These are phyloP conservation scores for Adelges cooleyi DNA, from an alignment of 1,140 invertebrate genomes.

Conservation along the genomic window DNA sequence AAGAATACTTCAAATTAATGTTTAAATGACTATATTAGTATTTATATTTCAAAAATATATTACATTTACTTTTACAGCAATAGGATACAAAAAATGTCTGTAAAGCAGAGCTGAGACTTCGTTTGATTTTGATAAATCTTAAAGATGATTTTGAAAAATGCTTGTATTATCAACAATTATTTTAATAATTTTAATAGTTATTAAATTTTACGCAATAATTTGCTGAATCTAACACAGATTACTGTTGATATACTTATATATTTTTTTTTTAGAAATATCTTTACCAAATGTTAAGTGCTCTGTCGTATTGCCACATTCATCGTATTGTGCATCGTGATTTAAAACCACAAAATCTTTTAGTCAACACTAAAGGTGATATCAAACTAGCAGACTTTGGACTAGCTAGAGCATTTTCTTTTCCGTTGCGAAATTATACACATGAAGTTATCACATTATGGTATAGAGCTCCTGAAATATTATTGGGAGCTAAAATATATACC, in stretches of 20 bases:
- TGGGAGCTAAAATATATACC: slow-evolving; percentile 81
- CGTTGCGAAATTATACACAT: slow-evolving; percentile 76
- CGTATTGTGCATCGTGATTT: slow-evolving; percentile 79
- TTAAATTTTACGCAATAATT: too few relatives aligned
- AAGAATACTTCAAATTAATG: too few relatives aligned
- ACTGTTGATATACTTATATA: not conserved
- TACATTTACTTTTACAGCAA: too few relatives aligned
- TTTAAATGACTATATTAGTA: too few relatives aligned
- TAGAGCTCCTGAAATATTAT: slow-evolving; percentile 84
- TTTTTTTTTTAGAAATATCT: slow-evolving; percentile 60
- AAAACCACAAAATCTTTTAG: slow-evolving; percentile 83
- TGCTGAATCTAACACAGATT: not conserved
- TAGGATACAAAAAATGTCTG: too few relatives aligned
- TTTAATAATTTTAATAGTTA: too few relatives aligned
- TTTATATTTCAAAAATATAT: too few relatives aligned
- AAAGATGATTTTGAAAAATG: too few relatives aligned
- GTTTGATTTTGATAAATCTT: too few relatives aligned
- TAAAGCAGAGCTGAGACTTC: too few relatives aligned
- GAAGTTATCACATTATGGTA: slow-evolving; percentile 97
- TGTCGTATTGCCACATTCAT: slow-evolving; percentile 84
- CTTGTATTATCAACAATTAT: too few relatives aligned
- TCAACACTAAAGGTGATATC: slow-evolving; percentile 65
- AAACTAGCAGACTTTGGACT: slow-evolving; percentile 88
- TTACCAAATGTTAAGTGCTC: slow-evolving; percentile 76
- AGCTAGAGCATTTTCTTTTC: slow-evolving; percentile 69